A percentile compares a stretch with the other conserved stretches of the same genome.
Conservation (phyloP, 1,140 invertebrate species). For the Macrosteles quadrilineatus region DNA sequence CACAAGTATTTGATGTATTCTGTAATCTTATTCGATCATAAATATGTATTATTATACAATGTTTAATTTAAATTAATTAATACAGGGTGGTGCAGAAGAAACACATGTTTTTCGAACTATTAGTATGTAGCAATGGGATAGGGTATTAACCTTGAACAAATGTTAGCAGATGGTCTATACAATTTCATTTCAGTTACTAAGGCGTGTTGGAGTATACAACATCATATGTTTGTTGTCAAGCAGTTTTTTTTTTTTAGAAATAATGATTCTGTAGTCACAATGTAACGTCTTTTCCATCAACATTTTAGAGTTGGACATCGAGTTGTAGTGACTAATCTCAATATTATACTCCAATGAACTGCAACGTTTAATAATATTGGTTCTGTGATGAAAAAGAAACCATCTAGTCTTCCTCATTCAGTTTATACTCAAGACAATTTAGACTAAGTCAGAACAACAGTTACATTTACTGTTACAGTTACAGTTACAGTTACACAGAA, state of each 20-base stretch:
- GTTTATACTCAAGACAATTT: constrained; percentile 36
- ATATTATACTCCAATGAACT: constrained; percentile 34
- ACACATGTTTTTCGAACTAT: constrained; percentile 28
- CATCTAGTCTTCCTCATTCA: constrained; percentile 33
- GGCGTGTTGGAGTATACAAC: constrained; percentile 30
- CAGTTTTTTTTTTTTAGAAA: constrained; percentile 32
- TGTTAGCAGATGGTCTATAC: constrained; percentile 19
- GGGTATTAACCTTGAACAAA: constrained; percentile 17
- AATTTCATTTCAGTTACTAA: constrained; percentile 34
- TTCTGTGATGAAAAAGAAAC: constrained; percentile 32
- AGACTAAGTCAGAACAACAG: constrained; percentile 14
- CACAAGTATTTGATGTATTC: too few species aligned
- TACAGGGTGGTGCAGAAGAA: constrained; percentile 20
- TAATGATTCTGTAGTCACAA: constrained; percentile 30
- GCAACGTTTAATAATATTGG: constrained; percentile 36
- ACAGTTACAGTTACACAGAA: too few species aligned
- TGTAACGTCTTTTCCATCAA: constrained; percentile 27
- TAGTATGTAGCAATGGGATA: constrained; percentile 12
- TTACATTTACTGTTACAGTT: too few species aligned
- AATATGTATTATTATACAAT: too few species aligned
- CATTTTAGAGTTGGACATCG: constrained; percentile 30
- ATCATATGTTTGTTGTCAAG: constrained; percentile 26
- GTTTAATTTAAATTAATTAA: too few species aligned
- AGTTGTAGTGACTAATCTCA: constrained; percentile 28
- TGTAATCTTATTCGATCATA: too few species aligned